These are phyloP conservation scores for Sturmia bella DNA, from an alignment of 2,888 invertebrate species.

Conservation along the genomic window DNA sequence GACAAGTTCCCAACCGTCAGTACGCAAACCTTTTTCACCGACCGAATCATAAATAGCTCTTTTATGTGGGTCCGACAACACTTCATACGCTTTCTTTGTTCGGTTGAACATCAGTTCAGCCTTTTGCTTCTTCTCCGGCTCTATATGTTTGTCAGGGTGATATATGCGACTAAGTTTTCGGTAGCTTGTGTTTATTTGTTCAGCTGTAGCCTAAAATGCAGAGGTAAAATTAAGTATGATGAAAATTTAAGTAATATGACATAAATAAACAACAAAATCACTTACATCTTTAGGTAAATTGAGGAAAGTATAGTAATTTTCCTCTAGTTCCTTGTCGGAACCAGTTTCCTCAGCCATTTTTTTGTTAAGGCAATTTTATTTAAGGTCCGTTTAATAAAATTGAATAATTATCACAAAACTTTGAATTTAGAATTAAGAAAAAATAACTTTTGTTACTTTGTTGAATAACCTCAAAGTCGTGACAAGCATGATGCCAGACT, in stretches of 20 bases:
- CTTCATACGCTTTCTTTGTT: slow-evolving; percentile 97
- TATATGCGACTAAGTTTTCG: slow-evolving; percentile 94
- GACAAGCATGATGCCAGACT: slow-evolving; percentile 14
- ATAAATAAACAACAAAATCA: slow-evolving; percentile 62
- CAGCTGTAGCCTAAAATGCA: slow-evolving; percentile 89
- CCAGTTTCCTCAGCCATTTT: slow-evolving; percentile 84
- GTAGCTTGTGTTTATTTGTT: slow-evolving; percentile 97
- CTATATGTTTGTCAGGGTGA: slow-evolving; percentile 98
- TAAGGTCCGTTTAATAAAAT: slow-evolving; percentile 36
- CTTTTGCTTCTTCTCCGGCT: slow-evolving; percentile 91
- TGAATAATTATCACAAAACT: slow-evolving; percentile 65
- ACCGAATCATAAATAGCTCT: slow-evolving; percentile 95
- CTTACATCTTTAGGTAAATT: slow-evolving; percentile 92
- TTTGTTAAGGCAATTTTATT: neutral
- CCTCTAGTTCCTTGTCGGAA: slow-evolving; percentile 86
- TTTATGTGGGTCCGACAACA: slow-evolving; percentile 95
- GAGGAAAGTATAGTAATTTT: slow-evolving; percentile 93
- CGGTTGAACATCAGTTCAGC: slow-evolving; percentile 96
- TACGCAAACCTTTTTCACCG: slow-evolving; percentile 95
- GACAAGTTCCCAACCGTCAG: slow-evolving; percentile 97
- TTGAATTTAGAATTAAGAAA: slow-evolving; percentile 61
- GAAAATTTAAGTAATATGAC: slow-evolving; percentile 25
- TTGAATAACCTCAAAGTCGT: slow-evolving; percentile 71
- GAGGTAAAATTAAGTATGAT: slow-evolving; percentile 41
- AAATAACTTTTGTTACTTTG: slow-evolving; percentile 43